Base-by-base conservation (phyloP, 2,888 invertebrate genomes). In the Eupithecia dodoneata region DNA sequence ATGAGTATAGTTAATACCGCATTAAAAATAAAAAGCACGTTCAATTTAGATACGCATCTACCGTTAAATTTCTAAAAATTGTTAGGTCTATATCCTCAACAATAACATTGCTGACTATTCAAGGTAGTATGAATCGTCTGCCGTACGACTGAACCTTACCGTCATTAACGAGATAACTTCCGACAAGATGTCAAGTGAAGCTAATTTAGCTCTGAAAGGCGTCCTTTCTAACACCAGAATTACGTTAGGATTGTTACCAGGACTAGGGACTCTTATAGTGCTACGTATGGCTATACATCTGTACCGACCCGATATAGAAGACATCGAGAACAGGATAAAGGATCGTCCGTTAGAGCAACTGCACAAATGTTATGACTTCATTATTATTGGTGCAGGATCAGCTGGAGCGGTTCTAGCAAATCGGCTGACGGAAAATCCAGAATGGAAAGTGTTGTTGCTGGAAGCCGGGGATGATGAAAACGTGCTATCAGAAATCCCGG, bases 391-490 rank as follows among this genome's bases (percentile, higher is more conserved):
- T 0, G 98, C 96, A 0, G 98, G 98, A 0, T 97, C 97, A 2
- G 98, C 97, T 0, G 98, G 98, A 3, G 95, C 97, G 2, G 98
- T 97, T 0, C 80, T 98, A 75, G 98, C 98, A 0, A 97, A 96
- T 82, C 94, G 98, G 45, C 92, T 98, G 0, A 96, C 97, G 5
- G 98, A 98, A 91, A 96, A 97, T 83, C 93, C 96, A 0, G 91
- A 96, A 41, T 97, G 97, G 97, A 96, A 94, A 81, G 95, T 98
- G 1, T 91, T 98, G 4, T 90, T 98, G n/a, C 83, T 98, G 71
- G 98, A 98, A 93, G 98, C 98, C 0, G 98, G 98, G 0, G 96
- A 96, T 10, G 97, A 97, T 76, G 97, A 97, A 86, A 96, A 97
- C 12, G 93, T 96, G 0, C 82, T 98, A 2, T 96, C 97, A 0